Conservation (phyloP, 2,113 vertebrate genomes). For the Marmota flaviventris region DNA sequence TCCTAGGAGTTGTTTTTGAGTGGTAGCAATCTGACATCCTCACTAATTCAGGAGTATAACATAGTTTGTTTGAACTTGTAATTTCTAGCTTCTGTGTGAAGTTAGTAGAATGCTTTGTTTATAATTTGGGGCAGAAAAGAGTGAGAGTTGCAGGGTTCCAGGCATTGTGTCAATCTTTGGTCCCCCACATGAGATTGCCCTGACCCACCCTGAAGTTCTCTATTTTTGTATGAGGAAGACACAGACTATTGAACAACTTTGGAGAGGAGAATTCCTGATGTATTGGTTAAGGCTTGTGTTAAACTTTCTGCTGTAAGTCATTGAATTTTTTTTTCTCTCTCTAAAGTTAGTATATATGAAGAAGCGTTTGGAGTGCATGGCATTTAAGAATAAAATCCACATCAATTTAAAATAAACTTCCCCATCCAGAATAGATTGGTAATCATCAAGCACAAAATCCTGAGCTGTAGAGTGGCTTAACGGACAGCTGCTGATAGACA, state of each 20-base stretch:
- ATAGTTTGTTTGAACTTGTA: neutral
- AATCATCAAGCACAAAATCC: slow-evolving; percentile 12
- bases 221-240: neutral
- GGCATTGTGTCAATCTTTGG: neutral
- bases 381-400: slow-evolving; percentile 71
- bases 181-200: neutral
- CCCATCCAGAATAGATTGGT: slow-evolving; percentile 11
- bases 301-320: slow-evolving; percentile 6
- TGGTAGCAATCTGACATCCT: neutral
- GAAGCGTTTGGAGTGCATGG: slow-evolving; percentile 37
- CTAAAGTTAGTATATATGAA: neutral
- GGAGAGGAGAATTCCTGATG: neutral
- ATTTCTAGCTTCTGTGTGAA: slow-evolving; percentile 9
- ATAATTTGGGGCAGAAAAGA: neutral
- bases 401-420: slow-evolving; percentile 63
- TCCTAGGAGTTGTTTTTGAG: neutral
- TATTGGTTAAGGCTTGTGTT: slow-evolving; percentile 10
- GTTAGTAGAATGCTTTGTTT: neutral
- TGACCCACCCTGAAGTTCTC: neutral
- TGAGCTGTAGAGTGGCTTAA: slow-evolving; percentile 19
- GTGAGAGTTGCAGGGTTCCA: neutral
- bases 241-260: neutral
- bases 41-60: neutral
- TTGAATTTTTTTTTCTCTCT: slow-evolving; percentile 11
- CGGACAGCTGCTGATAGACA: slow-evolving; percentile 50